Conservation (phyloP, 2,797 vertebrate genomes). For the Chaunax sp. region DNA sequence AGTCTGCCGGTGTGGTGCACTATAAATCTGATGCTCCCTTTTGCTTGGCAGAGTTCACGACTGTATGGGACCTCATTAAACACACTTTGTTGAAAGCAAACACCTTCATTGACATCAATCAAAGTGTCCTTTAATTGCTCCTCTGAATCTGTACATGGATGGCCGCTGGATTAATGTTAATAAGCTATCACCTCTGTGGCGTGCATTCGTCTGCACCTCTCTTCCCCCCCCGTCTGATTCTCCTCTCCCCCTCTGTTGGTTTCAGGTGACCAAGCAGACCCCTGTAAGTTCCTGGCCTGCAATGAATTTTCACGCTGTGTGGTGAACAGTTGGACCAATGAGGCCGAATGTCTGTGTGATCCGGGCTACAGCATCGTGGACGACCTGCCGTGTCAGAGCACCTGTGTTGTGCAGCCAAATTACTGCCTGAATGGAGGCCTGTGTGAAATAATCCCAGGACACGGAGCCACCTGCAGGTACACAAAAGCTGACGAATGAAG, state of each 20-base stretch:
- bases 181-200: conserved; percentile 22
- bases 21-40: conserved; percentile 19
- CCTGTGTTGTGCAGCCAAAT: conserved; percentile 80
- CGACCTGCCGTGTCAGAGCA: conserved; percentile 85
- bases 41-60: conserved; percentile 22
- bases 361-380: conserved; percentile 83
- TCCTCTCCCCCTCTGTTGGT: conserved; percentile 9
- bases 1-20: background rate
- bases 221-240: background rate
- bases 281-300: conserved; percentile 93
- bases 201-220: background rate
- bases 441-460: conserved; percentile 86
- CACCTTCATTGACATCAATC: conserved; percentile 53
- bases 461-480: conserved; percentile 93
- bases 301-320: conserved; percentile 90
- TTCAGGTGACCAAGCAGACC: conserved; percentile 89
- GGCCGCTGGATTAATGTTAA: conserved; percentile 55
- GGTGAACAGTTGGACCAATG: conserved; percentile 84
- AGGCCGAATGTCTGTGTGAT: conserved; percentile 89
- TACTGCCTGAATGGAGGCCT: conserved; percentile 86
- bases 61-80: conserved; percentile 46
- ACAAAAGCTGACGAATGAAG: conserved; percentile 1
- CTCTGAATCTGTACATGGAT: conserved; percentile 19
- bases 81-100: conserved; percentile 32
- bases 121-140: conserved; percentile 49